Percentiles rank a stretch among this genome's conserved stretches.
Conservation (phyloP, 2,113 vertebrate genomes). For the Loxodonta africana region DNA sequence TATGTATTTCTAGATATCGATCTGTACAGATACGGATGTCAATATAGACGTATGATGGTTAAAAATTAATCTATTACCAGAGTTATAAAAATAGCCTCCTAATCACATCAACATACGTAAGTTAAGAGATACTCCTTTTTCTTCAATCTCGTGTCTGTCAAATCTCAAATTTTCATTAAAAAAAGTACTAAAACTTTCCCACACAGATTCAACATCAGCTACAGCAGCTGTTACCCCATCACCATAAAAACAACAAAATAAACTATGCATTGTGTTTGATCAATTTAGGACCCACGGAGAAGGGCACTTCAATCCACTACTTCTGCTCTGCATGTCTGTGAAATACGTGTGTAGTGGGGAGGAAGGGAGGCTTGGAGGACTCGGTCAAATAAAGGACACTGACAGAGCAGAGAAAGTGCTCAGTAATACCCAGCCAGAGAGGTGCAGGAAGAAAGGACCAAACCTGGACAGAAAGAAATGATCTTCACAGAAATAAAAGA, state of each 20-base stretch:
- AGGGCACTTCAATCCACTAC: background rate
- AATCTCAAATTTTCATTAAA: background rate
- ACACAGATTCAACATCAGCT: background rate
- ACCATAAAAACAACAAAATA: constrained; percentile 28
- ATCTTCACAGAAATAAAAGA: background rate
- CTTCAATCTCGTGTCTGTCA: background rate
- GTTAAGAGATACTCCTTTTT: background rate
- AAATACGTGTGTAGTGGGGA: background rate
- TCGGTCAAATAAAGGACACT: background rate
- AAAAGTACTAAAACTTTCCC: constrained; percentile 23
- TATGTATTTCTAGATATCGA: background rate
- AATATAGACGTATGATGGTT: background rate
- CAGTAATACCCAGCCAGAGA: background rate
- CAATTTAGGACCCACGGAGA: constrained; percentile 43
- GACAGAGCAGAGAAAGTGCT: background rate
- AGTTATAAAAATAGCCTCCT: background rate
- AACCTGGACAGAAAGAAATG: background rate
- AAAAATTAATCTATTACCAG: background rate
- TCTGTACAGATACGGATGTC: background rate
- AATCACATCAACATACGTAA: background rate
- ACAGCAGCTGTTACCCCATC: background rate
- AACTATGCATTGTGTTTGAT: background rate
- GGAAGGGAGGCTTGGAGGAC: background rate
- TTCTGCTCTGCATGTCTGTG: background rate
- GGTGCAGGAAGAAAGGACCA: background rate